Evolutionary conservation across 2,113 vertebrate species (phyloP).

Genomic region (Phrynocephalus versicolor): DNA sequence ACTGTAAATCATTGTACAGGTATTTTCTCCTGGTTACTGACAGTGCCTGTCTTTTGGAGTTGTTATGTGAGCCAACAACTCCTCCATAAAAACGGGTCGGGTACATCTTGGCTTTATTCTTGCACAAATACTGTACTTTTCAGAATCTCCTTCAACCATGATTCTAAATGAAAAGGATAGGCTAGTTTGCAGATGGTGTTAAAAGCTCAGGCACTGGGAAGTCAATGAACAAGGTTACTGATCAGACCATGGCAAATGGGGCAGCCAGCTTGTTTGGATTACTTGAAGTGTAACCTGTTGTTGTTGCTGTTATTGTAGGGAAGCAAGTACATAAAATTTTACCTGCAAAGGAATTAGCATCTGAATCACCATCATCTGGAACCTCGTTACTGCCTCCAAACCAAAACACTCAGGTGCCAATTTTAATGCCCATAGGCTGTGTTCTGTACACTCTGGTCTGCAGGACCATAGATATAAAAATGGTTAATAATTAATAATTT

Average conservation of each 20-base stretch:
- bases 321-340: slow-evolving; percentile 67
- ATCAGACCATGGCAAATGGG: neutral
- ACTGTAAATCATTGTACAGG: neutral
- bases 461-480: no score
- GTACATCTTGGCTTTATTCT: neutral
- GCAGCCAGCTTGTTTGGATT: slow-evolving; percentile 12
- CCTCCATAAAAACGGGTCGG: neutral
- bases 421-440: slow-evolving; percentile 29
- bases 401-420: slow-evolving; percentile 66
- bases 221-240: neutral
- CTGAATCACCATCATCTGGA: slow-evolving; percentile 26
- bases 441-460: neutral
- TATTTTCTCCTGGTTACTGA: slow-evolving; percentile 1
- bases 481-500: no score
- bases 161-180: neutral
- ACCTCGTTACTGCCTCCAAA: slow-evolving; percentile 35
- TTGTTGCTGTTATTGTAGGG: slow-evolving; percentile 65
- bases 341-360: slow-evolving; percentile 65
- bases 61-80: slow-evolving; percentile 8
- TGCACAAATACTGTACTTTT: neutral
- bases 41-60: slow-evolving; percentile 8
- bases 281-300: slow-evolving; percentile 42
- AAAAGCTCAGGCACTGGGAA: neutral
- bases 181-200: neutral
- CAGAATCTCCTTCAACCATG: neutral